A percentile compares a stretch with the other conserved stretches of the same genome.
These are phyloP conservation scores for Unio delphinus DNA, from an alignment of 2,888 invertebrate genomes.

Conservation along the genomic window DNA sequence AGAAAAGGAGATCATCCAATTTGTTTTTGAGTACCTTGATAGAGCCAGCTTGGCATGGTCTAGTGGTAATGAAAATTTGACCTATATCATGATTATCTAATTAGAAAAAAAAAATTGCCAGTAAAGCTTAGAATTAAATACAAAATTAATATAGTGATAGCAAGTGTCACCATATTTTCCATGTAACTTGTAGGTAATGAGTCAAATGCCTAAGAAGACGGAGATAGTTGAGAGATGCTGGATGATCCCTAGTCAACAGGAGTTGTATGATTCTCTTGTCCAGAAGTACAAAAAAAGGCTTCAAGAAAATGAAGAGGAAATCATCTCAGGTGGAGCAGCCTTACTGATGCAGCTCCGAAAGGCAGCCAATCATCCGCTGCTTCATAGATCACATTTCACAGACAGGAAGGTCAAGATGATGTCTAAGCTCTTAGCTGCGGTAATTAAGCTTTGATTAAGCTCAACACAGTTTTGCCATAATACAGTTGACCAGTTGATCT, in stretches of 20 bases:
- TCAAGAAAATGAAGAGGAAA: slow-evolving; percentile 20
- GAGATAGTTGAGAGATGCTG: slow-evolving; percentile 80
- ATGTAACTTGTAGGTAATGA: slow-evolving; percentile 64
- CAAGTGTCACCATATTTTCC: not conserved
- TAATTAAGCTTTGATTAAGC: slow-evolving; percentile 16
- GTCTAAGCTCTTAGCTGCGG: slow-evolving; percentile 74
- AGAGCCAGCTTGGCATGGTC: too few relatives aligned
- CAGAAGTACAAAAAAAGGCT: slow-evolving; percentile 53
- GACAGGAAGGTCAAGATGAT: slow-evolving; percentile 79
- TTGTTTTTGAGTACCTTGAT: too few relatives aligned
- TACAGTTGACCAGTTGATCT: too few relatives aligned
- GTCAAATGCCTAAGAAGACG: slow-evolving; percentile 86
- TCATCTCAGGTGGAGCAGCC: slow-evolving; percentile 45
- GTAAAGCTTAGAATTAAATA: too few relatives aligned
- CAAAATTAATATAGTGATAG: not conserved
- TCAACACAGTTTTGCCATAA: too few relatives aligned
- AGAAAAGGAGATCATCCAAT: too few relatives aligned
- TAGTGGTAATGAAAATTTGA: too few relatives aligned
- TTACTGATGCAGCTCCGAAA: slow-evolving; percentile 89
- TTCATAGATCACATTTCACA: slow-evolving; percentile 81
- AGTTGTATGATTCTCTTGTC: slow-evolving; percentile 84
- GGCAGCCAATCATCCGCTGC: slow-evolving; percentile 92
- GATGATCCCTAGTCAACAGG: slow-evolving; percentile 82
- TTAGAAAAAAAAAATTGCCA: too few relatives aligned
- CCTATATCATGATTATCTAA: too few relatives aligned